These are phyloP conservation scores for Phytoseiulus persimilis DNA, from an alignment of 2,888 invertebrate genomes.

Conservation along the genomic window DNA sequence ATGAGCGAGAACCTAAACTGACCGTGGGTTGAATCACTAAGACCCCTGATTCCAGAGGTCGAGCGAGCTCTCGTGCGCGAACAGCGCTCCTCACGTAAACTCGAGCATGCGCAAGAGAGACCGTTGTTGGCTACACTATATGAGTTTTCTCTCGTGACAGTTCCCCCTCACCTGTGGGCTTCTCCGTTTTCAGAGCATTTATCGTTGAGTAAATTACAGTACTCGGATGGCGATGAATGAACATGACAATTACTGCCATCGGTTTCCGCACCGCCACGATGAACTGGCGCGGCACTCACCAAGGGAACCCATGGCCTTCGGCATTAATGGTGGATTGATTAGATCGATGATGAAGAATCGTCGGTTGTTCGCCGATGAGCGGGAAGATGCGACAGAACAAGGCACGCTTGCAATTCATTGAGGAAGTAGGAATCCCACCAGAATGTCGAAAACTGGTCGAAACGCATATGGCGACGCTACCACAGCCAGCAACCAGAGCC, in stretches of 20 bases:
- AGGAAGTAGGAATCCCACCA: neutral
- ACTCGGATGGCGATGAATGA: neutral
- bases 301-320: neutral
- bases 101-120: too few species aligned
- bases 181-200: neutral
- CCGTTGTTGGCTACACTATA: too few species aligned
- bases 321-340: neutral
- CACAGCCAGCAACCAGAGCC: neutral
- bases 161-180: neutral
- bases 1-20: too few species aligned
- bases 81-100: too few species aligned
- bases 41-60: too few species aligned
- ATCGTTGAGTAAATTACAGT: neutral
- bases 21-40: too few species aligned
- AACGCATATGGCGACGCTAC: neutral
- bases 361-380: neutral
- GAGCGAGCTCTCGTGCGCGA: too few species aligned
- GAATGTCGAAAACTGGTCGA: neutral
- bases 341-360: neutral
- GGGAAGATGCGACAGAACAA: neutral
- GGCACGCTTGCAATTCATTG: neutral
- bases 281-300: neutral
- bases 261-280: neutral
- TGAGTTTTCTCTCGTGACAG: too few species aligned
- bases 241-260: neutral